Evolutionary conservation across 2,797 vertebrate species (phyloP).

Genomic region (Enteromius mattozi): DNA sequence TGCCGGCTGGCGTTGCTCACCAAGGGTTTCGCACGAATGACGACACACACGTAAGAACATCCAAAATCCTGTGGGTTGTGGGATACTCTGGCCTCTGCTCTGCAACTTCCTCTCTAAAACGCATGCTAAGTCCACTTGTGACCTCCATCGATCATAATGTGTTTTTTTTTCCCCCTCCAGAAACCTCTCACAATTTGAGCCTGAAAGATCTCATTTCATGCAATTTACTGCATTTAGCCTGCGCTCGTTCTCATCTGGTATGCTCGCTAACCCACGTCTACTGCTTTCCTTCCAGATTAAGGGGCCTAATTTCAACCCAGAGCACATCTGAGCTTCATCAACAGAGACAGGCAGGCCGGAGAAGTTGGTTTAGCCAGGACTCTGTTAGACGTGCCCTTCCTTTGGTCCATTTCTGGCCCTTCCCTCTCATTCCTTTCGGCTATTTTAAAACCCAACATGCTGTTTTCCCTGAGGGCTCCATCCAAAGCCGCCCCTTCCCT

Average conservation of each 20-base stretch:
- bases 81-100: slow-evolving; percentile 44
- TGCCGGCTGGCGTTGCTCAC: slow-evolving; percentile 51
- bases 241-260: slow-evolving; percentile 48
- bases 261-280: slow-evolving; percentile 44
- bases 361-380: slow-evolving; percentile 55
- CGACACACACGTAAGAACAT: slow-evolving; percentile 15
- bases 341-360: slow-evolving; percentile 56
- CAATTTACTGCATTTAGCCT: slow-evolving; percentile 56
- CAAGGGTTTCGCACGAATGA: slow-evolving; percentile 42
- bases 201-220: slow-evolving; percentile 44
- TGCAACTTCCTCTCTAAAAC: slow-evolving; percentile 37
- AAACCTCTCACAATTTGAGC: slow-evolving; percentile 41
- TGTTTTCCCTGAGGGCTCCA: slow-evolving; percentile 55
- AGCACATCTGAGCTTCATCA: slow-evolving; percentile 57
- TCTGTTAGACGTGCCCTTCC: slow-evolving; percentile 53
- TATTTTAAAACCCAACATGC: slow-evolving; percentile 63
- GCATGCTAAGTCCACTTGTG: slow-evolving; percentile 12
- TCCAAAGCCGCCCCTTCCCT: slow-evolving; percentile 51
- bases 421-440: slow-evolving; percentile 60
- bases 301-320: slow-evolving; percentile 51
- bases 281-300: slow-evolving; percentile 50
- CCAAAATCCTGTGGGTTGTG: slow-evolving; percentile 30
- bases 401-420: slow-evolving; percentile 54
- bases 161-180: not conserved
- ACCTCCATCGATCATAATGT: slow-evolving; percentile 37